Percentiles rank a stretch among this genome's conserved stretches.
phyloP scores from a whole-genome alignment of 2,113 vertebrate species.

The Ochotona curzoniae region DNA sequence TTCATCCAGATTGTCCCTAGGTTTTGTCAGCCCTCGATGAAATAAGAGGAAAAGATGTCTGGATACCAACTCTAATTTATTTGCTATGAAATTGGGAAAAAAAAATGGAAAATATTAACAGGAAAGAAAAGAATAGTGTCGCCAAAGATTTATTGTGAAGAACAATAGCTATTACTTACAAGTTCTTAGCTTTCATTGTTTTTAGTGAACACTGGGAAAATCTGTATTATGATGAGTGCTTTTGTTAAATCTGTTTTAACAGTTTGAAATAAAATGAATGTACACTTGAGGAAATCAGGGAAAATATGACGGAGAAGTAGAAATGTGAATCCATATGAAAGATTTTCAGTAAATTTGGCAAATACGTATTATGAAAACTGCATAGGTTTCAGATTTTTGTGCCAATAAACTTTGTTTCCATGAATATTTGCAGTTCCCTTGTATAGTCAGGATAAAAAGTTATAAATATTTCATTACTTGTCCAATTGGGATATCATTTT shows the following conservation, averaged over 20 bases:
- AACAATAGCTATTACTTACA: not conserved
- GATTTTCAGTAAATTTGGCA: too few relatives aligned
- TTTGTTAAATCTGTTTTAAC: not conserved
- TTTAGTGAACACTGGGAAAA: conserved; percentile 6
- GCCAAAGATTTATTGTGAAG: conserved; percentile 1
- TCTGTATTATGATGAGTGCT: not conserved
- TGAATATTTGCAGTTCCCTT: too few relatives aligned
- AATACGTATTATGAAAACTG: too few relatives aligned
- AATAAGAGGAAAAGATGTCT: not conserved
- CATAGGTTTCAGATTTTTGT: too few relatives aligned
- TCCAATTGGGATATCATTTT: not conserved
- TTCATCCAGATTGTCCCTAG: not conserved
- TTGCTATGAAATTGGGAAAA: not conserved
- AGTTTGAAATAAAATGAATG: conserved; percentile 17
- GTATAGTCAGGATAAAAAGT: conserved; percentile 15
- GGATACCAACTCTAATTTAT: not conserved
- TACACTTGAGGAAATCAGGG: not conserved
- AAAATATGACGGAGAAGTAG: not conserved
- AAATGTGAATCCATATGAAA: not conserved
- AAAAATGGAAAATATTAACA: not conserved
- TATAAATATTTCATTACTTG: not conserved
- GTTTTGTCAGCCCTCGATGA: not conserved
- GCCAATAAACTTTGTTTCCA: too few relatives aligned
- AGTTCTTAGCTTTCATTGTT: not conserved
- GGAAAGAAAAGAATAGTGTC: not conserved